phyloP scores from a whole-genome alignment of 2,797 vertebrate genomes.

The Pelochelys cantorii region DNA sequence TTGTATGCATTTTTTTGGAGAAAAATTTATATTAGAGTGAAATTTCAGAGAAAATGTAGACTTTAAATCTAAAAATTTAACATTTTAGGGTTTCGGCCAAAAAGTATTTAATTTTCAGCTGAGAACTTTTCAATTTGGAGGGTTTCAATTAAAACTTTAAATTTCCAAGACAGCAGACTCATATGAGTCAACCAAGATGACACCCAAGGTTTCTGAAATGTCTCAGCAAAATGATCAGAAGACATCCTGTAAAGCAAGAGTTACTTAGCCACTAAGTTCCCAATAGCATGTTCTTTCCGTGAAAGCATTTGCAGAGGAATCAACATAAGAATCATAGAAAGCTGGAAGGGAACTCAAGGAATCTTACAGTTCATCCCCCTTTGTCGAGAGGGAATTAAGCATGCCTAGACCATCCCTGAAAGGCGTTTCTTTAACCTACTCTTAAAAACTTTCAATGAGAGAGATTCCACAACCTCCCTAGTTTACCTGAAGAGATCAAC shows the following conservation, averaged over 20 bases:
- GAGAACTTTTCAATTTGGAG: neutral
- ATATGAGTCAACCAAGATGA: neutral
- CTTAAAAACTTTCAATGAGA: neutral
- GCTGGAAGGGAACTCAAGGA: neutral
- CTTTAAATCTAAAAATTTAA: neutral
- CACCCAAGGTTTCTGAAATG: neutral
- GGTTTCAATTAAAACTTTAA: neutral
- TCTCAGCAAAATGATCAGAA: conserved; percentile 35
- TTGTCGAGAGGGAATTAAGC: neutral
- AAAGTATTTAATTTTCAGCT: neutral
- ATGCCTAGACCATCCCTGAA: neutral
- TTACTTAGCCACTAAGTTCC: conserved; percentile 55
- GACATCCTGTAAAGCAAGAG: conserved; percentile 6
- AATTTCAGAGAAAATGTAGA: neutral
- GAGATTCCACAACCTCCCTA: neutral
- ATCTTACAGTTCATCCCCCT: neutral
- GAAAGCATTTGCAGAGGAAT: conserved; percentile 35
- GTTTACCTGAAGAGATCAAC: conserved; percentile 23
- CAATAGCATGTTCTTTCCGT: conserved; percentile 51
- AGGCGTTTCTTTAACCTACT: neutral
- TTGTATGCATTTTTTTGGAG: neutral
- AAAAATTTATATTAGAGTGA: neutral
- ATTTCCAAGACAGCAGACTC: neutral
- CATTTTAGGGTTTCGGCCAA: neutral
- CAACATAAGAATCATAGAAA: neutral